Conservation (phyloP, 2,888 invertebrate species). For the Heliconius aoede region DNA sequence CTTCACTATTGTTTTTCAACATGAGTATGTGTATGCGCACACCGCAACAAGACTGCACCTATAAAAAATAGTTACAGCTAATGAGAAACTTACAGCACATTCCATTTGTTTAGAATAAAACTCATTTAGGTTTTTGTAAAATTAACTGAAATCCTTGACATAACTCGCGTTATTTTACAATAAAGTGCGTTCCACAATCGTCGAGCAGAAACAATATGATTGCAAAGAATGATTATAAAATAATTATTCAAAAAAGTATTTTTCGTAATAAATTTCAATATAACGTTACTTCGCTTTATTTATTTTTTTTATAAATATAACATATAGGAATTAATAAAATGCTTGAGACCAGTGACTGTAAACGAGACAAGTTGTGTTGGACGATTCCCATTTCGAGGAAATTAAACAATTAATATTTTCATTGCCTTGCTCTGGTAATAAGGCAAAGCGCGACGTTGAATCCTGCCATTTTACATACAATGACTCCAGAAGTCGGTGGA, state of each 20-base stretch:
- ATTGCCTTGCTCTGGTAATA: no score
- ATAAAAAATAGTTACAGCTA: constrained; percentile 24
- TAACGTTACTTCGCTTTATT: no score
- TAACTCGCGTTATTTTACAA: constrained; percentile 40
- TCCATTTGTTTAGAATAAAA: constrained; percentile 14
- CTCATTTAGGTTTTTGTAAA: constrained; percentile 11
- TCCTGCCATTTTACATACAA: no score
- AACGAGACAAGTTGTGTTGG: no score
- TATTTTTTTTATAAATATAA: not conserved
- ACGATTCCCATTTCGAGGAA: no score
- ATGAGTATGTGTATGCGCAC: no score
- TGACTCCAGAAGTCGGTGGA: no score
- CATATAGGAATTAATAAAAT: no score
- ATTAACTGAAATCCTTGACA: constrained; percentile 36
- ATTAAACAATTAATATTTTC: no score
- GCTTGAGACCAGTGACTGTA: no score
- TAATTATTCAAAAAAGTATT: not conserved
- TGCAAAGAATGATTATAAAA: not conserved
- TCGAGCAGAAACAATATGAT: constrained; percentile 4
- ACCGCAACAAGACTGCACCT: constrained; percentile 50
- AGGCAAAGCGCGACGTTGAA: no score
- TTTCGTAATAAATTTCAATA: not conserved
- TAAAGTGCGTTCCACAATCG: constrained; percentile 52
- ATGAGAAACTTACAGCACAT: not conserved
- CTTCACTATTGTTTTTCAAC: constrained; percentile 71